phyloP scores from a whole-genome alignment of 2,113 vertebrate species.

The Rhineura floridana region DNA sequence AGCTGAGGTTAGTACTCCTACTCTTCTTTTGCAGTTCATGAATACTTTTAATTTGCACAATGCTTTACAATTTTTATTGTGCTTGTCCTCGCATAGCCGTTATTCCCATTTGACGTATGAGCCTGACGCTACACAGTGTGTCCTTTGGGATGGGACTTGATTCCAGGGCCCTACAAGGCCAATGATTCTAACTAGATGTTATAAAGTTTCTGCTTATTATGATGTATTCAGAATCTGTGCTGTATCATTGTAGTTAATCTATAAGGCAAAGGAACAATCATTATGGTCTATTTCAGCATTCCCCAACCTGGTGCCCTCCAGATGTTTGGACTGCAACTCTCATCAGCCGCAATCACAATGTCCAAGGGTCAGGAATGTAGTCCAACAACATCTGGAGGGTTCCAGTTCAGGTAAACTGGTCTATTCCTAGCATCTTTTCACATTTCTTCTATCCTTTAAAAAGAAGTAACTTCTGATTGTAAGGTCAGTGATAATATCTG shows the following conservation, averaged over 20 bases:
- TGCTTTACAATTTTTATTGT: no score
- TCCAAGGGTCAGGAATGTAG: no score
- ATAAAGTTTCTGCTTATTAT: neutral
- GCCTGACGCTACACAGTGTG: neutral
- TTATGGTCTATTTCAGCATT: neutral
- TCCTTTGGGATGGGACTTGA: no score
- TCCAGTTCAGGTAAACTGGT: no score
- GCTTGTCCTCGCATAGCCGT: neutral
- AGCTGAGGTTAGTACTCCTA: no score
- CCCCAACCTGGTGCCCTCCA: no score
- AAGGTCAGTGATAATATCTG: neutral
- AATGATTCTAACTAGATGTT: no score
- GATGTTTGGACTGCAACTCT: no score
- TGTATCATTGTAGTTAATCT: neutral
- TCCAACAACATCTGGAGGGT: no score
- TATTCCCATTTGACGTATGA: neutral
- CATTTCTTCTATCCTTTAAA: neutral
- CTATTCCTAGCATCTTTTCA: neutral
- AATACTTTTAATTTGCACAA: no score
- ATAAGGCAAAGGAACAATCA: neutral
- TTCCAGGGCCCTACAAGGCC: neutral
- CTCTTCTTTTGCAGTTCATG: no score
- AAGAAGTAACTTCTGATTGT: neutral
- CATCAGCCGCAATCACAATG: no score
- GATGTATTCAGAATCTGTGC: neutral